These are phyloP conservation scores for Beris morrisii DNA, from an alignment of 2,888 invertebrate genomes.

Conservation along the genomic window DNA sequence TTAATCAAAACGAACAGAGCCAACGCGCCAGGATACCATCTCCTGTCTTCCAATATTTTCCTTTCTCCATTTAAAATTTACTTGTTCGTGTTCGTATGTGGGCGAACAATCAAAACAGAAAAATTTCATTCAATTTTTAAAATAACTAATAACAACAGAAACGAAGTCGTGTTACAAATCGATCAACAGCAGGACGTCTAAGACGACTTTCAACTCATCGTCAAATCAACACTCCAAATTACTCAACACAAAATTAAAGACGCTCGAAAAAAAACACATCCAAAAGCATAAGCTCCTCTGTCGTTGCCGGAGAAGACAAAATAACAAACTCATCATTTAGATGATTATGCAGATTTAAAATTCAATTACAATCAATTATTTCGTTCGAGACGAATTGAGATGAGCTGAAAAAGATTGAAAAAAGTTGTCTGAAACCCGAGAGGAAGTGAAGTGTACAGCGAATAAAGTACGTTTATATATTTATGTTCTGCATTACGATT, in stretches of 20 bases:
- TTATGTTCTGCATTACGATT: too few species aligned
- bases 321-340: slow-evolving; percentile 33
- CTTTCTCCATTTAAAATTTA: too few species aligned
- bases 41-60: too few species aligned
- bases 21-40: too few species aligned
- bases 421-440: background rate
- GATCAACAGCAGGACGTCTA: slow-evolving; percentile 37
- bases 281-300: too few species aligned
- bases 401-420: slow-evolving; percentile 10
- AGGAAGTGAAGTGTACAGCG: too few species aligned
- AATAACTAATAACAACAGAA: slow-evolving; percentile 24
- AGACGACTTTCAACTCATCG: slow-evolving; percentile 32
- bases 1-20: too few species aligned
- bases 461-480: too few species aligned
- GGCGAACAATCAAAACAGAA: slow-evolving; percentile 14
- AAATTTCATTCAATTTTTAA: background rate
- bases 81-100: too few species aligned
- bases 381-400: slow-evolving; percentile 26
- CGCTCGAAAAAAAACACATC: background rate
- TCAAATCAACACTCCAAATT: slow-evolving; percentile 29
- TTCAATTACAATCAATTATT: slow-evolving; percentile 37
- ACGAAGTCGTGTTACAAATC: slow-evolving; percentile 36
- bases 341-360: slow-evolving; percentile 37
- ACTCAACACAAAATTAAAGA: slow-evolving; percentile 13
- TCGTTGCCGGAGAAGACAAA: slow-evolving; percentile 4